Conservation (phyloP, 2,113 vertebrate species). For the Vidua macroura region DNA sequence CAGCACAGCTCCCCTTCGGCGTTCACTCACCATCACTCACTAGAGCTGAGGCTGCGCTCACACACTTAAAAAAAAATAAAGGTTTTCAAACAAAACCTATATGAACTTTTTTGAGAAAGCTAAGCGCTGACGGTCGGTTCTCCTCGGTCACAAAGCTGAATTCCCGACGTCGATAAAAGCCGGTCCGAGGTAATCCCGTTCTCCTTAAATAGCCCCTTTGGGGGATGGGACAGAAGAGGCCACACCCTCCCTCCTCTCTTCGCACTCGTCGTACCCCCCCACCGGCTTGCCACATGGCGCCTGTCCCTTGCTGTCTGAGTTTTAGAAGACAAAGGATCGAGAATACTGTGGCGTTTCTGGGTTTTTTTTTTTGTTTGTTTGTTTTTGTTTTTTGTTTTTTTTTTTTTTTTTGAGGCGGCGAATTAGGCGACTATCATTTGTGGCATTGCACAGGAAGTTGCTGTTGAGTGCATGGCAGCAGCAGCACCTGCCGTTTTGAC, state of each 20-base stretch:
- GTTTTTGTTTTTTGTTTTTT: not conserved
- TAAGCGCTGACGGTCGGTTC: rapidly evolving
- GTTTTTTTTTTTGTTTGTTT: not conserved
- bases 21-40: constrained; percentile 26
- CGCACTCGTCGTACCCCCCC: rapidly evolving
- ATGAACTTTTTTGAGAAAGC: not conserved
- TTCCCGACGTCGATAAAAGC: rapidly evolving
- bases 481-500: not conserved
- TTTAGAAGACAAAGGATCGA: too few relatives aligned
- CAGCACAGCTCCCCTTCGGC: rapidly evolving
- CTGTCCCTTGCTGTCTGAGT: rapidly evolving
- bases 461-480: not conserved
- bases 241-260: not conserved
- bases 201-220: not conserved
- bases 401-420: not conserved
- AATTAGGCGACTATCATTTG: rapidly evolving
- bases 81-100: not conserved
- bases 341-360: rapidly evolving
- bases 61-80: not conserved
- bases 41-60: not conserved
- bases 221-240: not conserved
- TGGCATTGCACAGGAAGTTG: not conserved
- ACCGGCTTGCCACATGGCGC: rapidly evolving
- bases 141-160: rapidly evolving
- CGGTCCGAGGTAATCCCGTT: rapidly evolving